Base-by-base conservation (phyloP, 1,140 invertebrate genomes). In the Aradophagus sp. region DNA sequence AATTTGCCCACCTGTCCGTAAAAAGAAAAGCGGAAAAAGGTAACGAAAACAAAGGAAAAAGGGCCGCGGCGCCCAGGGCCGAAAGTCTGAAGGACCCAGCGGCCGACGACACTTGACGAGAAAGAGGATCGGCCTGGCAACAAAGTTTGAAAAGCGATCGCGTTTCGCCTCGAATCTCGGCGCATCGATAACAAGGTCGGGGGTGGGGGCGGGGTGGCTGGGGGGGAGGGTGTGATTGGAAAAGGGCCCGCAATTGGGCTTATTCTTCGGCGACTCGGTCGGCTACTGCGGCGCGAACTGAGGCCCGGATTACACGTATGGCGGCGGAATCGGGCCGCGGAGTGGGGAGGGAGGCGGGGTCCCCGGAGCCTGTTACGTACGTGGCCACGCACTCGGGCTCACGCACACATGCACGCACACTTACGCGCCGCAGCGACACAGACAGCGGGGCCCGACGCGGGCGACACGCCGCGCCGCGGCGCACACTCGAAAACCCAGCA, bases 311-410 rank as follows among this genome's bases (percentile, higher is more conserved):
- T 77, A 68, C 73, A 66, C 75, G 75, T 78, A 77, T 77, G 78
- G 79, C 79, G 76, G 61, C 68, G 55, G 61, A 61, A 66, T 66
- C 39, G 55, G 39, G 27, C 36, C 50, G 41, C 20, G 27, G 74
- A 67, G 73, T 77, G 78, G 78, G 75, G 77, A 53, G 53, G 78
- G 79, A 77, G 82, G 80, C 80, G 82, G 80, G 72, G 66, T 78
- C 52, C 74, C 44, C 52, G 76, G 31, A 65, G 69, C 67, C 19
- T 53, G n/a, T n/a, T n/a, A n/a, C 38, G 59, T 44, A 63, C 68
- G 50, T 67, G 61, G 66, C 50, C 75, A 68, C 75, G 73, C 70
- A 75, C 76, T 59, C 71, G 70, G 68, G 42, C 66, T 47, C 47
- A 47, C 39, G 67, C 65, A 45, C 68, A 52, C 50, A 70, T 63